Conservation (phyloP, 1,140 invertebrate genomes). For the Heterodera schachtii region DNA sequence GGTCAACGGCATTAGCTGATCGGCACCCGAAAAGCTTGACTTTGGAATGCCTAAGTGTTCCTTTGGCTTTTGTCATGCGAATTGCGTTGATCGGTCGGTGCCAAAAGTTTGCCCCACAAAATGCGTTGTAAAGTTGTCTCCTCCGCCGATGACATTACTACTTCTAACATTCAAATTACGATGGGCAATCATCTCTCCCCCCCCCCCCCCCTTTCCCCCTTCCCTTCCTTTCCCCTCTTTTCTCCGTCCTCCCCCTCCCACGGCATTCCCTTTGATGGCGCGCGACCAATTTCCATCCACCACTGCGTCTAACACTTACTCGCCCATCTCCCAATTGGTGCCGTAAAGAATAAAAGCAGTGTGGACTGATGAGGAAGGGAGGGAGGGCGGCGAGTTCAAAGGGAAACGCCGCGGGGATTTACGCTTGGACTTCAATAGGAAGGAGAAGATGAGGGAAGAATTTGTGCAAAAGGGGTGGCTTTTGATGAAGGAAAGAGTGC, state of each 20-base stretch:
- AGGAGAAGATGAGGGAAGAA: neutral
- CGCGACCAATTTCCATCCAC: neutral
- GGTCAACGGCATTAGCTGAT: neutral
- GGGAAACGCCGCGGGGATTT: neutral
- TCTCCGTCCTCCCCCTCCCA: neutral
- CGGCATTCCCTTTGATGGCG: slow-evolving; percentile 9
- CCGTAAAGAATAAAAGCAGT: slow-evolving; percentile 4
- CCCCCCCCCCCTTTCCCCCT: neutral
- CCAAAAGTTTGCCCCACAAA: neutral
- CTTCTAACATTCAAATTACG: no score
- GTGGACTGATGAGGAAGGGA: neutral
- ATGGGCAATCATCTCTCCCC: neutral
- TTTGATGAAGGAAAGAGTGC: neutral
- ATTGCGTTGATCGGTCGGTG: neutral
- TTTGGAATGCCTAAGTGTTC: neutral
- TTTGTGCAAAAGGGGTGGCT: neutral
- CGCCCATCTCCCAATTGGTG: slow-evolving; percentile 9
- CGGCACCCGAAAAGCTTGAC: no score
- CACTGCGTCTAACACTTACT: neutral
- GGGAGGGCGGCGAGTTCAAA: neutral
- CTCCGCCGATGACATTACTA: neutral
- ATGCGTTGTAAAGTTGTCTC: slow-evolving; percentile 1
- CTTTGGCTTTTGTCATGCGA: no score
- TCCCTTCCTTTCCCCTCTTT: neutral
- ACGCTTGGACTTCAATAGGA: neutral